Evolutionary conservation across 2,113 vertebrate species (phyloP).

Genomic region (Parotia lawesii): DNA sequence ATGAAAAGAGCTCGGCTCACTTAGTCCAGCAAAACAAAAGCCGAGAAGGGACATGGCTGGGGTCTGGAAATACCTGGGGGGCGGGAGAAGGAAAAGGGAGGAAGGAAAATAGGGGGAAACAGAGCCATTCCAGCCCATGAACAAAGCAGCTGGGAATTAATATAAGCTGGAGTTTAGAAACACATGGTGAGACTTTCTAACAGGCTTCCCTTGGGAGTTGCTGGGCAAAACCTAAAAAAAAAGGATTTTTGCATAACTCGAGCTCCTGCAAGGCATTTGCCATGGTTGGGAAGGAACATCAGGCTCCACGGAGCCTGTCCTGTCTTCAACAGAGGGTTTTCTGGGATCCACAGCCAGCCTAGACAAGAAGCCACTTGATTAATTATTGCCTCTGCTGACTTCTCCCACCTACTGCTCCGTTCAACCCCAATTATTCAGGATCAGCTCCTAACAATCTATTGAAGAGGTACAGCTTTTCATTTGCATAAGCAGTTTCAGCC

Average conservation of each 20-base stretch:
- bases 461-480: conserved; percentile 52
- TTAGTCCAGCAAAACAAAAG: conserved; percentile 16
- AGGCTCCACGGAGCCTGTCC: neutral
- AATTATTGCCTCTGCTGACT: conserved; percentile 49
- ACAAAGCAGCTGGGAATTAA: conserved; percentile 30
- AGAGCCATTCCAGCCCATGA: neutral
- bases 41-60: neutral
- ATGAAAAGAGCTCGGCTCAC: conserved; percentile 1
- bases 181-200: neutral
- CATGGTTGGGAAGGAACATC: neutral
- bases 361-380: conserved; percentile 19
- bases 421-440: conserved; percentile 34
- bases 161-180: conserved; percentile 25
- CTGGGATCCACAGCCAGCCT: neutral
- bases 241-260: neutral
- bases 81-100: neutral
- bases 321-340: neutral
- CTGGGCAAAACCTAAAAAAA: neutral
- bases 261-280: neutral
- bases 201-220: conserved; percentile 18
- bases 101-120: neutral
- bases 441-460: conserved; percentile 25
- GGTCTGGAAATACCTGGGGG: neutral
- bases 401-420: conserved; percentile 43
- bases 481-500: conserved; percentile 48